A percentile compares a stretch with the other conserved stretches of the same genome.
Conservation (phyloP, 2,888 invertebrate species). For the Calameuta pallipes region DNA sequence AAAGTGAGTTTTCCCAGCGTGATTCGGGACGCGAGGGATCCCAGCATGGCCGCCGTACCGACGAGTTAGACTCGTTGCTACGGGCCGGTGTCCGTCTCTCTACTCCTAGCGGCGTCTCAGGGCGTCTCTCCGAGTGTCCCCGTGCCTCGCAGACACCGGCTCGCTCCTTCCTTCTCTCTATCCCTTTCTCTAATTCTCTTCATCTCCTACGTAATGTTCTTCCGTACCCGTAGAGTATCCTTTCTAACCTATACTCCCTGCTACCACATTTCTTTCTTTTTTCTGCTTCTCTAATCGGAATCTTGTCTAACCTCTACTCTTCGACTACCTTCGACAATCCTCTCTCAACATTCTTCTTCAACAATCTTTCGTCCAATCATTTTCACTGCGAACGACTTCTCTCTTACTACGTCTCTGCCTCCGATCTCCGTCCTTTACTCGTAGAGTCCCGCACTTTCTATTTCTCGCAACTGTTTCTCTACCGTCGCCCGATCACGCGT, state of each 20-base stretch:
- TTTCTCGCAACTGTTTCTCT: conserved; percentile 26
- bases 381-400: background rate
- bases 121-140: conserved; percentile 6
- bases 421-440: conserved; percentile 14
- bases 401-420: conserved; percentile 12
- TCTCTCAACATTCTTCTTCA: conserved; percentile 11
- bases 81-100: conserved; percentile 9
- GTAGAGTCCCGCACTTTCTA: conserved; percentile 15
- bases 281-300: conserved; percentile 16
- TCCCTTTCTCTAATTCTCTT: conserved; percentile 10
- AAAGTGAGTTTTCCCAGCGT: conserved; percentile 23
- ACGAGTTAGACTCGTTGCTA: conserved; percentile 11
- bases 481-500: conserved; percentile 49
- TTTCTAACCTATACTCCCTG: conserved; percentile 4
- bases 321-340: background rate
- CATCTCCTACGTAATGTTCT: background rate
- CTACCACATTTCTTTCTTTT: conserved; percentile 12
- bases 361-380: background rate
- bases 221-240: conserved; percentile 3
- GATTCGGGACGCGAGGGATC: conserved; percentile 42
- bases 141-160: conserved; percentile 13
- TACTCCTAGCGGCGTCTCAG: background rate
- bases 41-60: conserved; percentile 49
- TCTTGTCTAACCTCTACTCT: conserved; percentile 5
- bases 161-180: conserved; percentile 15